Evolutionary conservation across 2,113 vertebrate species (phyloP), one percentile per base, ranked within the genome.

Genomic region (Fulica atra): DNA sequence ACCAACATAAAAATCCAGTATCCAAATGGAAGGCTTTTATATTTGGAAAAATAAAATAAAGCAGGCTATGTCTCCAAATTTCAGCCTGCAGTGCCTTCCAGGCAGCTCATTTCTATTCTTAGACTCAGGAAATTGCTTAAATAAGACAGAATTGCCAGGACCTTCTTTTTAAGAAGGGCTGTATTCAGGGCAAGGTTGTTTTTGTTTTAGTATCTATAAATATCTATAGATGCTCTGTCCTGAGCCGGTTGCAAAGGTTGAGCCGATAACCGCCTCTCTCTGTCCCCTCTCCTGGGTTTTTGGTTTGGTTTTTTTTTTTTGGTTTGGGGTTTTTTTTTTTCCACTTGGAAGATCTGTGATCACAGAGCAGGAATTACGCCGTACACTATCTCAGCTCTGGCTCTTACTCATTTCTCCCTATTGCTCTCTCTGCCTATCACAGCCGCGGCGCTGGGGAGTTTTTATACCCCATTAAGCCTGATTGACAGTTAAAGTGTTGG

Each of bases 401-500:
- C 82, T 91, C 87, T 68, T 24, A 60, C 82, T 92, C 94, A 72
- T 72, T 88, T 14, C 89, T 93, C 85, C 86, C 96, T 91, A 86
- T 92, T 87, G 91, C 93, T 4, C 94, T 65, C 88, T 95, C 95
- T 84, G 90, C 94, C 95, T 96, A 68, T 89, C 95, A 53, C 50
- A 71, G 97, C 95, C 64, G 96, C 91, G 88, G 95, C 92, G 96
- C 95, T 87, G 95, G 86, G 97, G 97, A 98, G 98, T 94, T 98
- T 98, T 98, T 97, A 98, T 98, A 98, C 97, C 97, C 98, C 96
- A 98, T 99, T 99, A 98, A 99, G 99, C 98, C 98, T 99, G 99
- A 99, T 98, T 99, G 99, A 99, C 99, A 99, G 98, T 98, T 98
- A 96, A 98, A 99, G 98, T 98, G 98, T 98, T 95, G 97, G 97